Evolutionary conservation across 1,140 invertebrate species (phyloP).

Genomic region (Hyles euphorbiae): DNA sequence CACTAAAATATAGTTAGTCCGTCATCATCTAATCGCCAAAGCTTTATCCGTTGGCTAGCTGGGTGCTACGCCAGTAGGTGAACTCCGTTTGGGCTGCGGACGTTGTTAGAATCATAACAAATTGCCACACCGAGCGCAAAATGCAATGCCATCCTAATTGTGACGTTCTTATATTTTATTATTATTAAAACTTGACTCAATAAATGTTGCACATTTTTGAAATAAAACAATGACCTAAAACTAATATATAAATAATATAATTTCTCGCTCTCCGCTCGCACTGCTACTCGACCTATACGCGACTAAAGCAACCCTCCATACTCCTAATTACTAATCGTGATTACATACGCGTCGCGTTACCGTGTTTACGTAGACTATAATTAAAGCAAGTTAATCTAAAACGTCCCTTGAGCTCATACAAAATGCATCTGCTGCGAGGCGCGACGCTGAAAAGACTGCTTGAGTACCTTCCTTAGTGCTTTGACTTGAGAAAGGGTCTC

Average conservation of each 20-base stretch:
- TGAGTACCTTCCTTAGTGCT: not conserved
- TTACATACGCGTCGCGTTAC: constrained; percentile 50
- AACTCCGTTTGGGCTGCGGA: too few species aligned
- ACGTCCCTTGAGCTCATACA: constrained; percentile 57
- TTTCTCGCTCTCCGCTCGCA: not conserved
- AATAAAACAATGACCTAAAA: too few species aligned
- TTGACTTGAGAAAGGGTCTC: constrained; percentile 4
- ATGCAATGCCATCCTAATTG: too few species aligned
- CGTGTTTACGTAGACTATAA: constrained; percentile 60
- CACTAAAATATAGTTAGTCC: too few species aligned
- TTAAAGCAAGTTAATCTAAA: constrained; percentile 67
- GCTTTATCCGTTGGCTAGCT: too few species aligned
- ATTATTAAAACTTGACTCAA: too few species aligned
- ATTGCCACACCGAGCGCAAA: too few species aligned
- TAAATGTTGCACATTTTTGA: too few species aligned
- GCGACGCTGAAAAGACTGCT: constrained; percentile 15
- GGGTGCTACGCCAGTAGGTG: too few species aligned
- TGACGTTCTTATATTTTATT: too few species aligned
- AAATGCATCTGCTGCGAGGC: constrained; percentile 52
- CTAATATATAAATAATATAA: not conserved
- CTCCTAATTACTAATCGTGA: constrained; percentile 63
- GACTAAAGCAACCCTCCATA: constrained; percentile 17
- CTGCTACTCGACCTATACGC: not conserved
- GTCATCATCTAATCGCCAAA: too few species aligned
- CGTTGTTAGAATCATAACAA: too few species aligned